phyloP scores from a whole-genome alignment of 2,888 invertebrate genomes.

The Polydrusus pterygomalis region DNA sequence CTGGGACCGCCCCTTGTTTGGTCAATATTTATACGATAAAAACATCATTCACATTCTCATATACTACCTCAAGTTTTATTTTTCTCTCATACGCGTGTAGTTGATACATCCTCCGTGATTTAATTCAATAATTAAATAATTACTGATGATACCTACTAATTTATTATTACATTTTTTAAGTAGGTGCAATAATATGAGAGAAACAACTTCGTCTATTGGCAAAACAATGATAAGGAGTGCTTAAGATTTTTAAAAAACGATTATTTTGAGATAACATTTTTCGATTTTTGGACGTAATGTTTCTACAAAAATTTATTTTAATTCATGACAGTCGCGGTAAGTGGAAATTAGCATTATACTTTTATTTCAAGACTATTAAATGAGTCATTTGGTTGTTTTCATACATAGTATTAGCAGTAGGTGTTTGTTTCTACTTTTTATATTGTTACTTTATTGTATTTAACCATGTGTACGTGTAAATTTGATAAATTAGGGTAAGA shows the following conservation, averaged over 20 bases:
- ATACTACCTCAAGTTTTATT: slow-evolving; percentile 33
- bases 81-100: neutral
- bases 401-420: slow-evolving; percentile 12
- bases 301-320: slow-evolving; percentile 60
- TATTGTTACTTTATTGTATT: slow-evolving; percentile 24
- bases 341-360: slow-evolving; percentile 43
- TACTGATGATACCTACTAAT: neutral
- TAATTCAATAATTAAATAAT: neutral
- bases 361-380: slow-evolving; percentile 28
- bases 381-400: slow-evolving; percentile 38
- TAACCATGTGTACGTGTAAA: slow-evolving; percentile 29
- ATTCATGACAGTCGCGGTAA: slow-evolving; percentile 60
- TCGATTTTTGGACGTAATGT: slow-evolving; percentile 48
- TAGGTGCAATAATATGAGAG: neutral
- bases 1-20: slow-evolving; percentile 53
- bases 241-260: neutral
- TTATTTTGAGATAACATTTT: neutral
- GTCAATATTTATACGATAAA: slow-evolving; percentile 44
- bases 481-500: slow-evolving; percentile 14
- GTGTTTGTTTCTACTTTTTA: slow-evolving; percentile 4
- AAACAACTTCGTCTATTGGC: neutral
- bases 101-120: neutral
- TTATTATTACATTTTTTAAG: slow-evolving; percentile 8
- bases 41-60: neutral
- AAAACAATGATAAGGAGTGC: neutral